Base-by-base conservation (phyloP, 2,797 vertebrate genomes). In the Linurgus olivaceus region DNA sequence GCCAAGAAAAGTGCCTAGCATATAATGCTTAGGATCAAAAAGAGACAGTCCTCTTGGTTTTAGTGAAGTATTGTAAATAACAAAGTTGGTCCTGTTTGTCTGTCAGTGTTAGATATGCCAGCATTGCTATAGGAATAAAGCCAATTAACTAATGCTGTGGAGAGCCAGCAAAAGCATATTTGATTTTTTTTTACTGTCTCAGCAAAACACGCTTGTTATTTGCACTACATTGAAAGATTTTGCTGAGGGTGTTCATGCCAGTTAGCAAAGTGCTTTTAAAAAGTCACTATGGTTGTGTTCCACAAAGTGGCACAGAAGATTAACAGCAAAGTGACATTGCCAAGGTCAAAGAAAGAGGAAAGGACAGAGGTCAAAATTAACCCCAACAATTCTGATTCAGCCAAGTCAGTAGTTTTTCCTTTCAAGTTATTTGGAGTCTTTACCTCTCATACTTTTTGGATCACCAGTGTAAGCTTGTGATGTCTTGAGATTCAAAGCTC, bases 171-270 rank as follows among this genome's bases (percentile, higher is more conserved):
- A 88, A 72, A 86, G 51, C 24, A 5, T 90, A 44, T 90, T 93
- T 93, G 50, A 31, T 42, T 19, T 65, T 51, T 77, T 48, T 83
- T 74, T 54, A n/a, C 50, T 80, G 38, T 33, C 58, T 95, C 81
- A 93, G 63, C 86, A 89, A 88, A 94, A 72, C 19, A 6, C 2
- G 1, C 55, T 81, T 94, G 57, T 73, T 91, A 52, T 92, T 95
- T 96, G 67, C 38, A 38, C 84, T 87, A 24, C 8, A 7, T 10
- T 29, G 82, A 74, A 93, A 90, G 77, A 82, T 86, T 87, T 95
- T 96, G 65, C 93, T 87, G 92, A 87, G 80, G 35, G 12, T 87
- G 52, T 92, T 89, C 42, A 9, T 86, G 83, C 80, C 81, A 80
- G 42, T 77, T 92, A 77, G 84, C 50, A 58, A 89, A 92, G 71